Evolutionary conservation across 2,797 vertebrate species (phyloP), one percentile per base, ranked within the genome.

Genomic region (Leptoclinus maculatus): DNA sequence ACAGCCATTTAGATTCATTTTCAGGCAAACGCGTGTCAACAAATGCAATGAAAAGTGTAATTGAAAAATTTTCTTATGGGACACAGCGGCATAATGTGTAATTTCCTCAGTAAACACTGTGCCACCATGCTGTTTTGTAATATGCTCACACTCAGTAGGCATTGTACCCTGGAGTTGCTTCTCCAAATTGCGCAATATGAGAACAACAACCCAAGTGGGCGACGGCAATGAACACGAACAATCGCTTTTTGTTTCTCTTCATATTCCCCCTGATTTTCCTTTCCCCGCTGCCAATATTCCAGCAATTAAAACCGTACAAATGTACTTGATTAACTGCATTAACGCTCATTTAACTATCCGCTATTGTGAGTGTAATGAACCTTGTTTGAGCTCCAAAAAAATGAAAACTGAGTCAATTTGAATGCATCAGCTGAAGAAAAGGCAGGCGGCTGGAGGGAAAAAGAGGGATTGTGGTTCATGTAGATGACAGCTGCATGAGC

Each of bases 1-100:
- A 41, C 59, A 47, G 78, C 83, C 76, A 10, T 56, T 62, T 63
- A 83, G 83, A 83, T 83, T 80, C 49, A 74, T 85, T 88, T 87
- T 74, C 81, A 81, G 78, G 47, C 82, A 84, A 89, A 85, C 85
- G 66, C 56, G 12, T 65, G 47, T 82, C 88, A 87, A 84, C 88
- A 88, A 91, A 89, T 80, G 77, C 90, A 92, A 90, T 93, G 84
- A 88, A 54, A 91, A 90, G 82, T 85, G 86, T 94, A 94, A 95
- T 95, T 94, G 92, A 95, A 93, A 92, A 83, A 87, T 90, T 62
- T 84, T 85, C 91, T 93, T 94, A 90, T 89, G 91, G 93, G 92
- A 93, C 84, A 80, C 91, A 75, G 78, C 45, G 60, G 87, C 78
- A 85, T 90, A 79, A 92, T 92, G 90, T 92, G 86, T 87, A 90